A percentile compares a stretch with the other conserved stretches of the same genome.
Conservation (phyloP, 2,888 invertebrate species). For the Mimas tiliae region DNA sequence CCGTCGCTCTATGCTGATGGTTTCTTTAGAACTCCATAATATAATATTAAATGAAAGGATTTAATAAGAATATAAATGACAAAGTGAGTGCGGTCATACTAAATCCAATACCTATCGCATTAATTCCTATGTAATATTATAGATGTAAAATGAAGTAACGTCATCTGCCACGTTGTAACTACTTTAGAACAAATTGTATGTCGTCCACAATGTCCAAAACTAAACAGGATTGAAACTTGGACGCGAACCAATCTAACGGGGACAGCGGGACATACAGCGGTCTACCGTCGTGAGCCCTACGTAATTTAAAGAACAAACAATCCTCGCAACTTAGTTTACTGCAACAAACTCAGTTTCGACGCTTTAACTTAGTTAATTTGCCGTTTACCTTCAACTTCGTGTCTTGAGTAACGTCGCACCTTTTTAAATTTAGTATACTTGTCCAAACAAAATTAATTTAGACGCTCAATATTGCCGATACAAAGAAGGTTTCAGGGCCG, state of each 20-base stretch:
- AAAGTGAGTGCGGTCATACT: too few species aligned
- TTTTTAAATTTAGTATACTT: slow-evolving; percentile 38
- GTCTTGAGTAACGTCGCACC: slow-evolving; percentile 29
- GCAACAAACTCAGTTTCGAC: slow-evolving; percentile 61
- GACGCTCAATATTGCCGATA: slow-evolving; percentile 42
- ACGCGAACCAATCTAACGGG: slow-evolving; percentile 61
- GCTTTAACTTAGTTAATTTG: slow-evolving; percentile 61
- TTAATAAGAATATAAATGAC: too few species aligned
- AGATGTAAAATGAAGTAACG: not conserved
- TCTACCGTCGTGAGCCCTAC: slow-evolving; percentile 57
- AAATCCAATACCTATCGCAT: too few species aligned
- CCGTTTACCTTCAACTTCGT: slow-evolving; percentile 43
- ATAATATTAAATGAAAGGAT: too few species aligned
- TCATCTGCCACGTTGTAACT: slow-evolving; percentile 1
- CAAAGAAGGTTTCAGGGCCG: slow-evolving; percentile 38
- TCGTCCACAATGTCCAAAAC: slow-evolving; percentile 53
- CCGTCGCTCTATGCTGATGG: too few species aligned
- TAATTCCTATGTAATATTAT: too few species aligned
- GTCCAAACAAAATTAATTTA: slow-evolving; percentile 43
- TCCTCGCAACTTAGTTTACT: slow-evolving; percentile 55
- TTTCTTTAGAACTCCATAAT: too few species aligned
- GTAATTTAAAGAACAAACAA: slow-evolving; percentile 76
- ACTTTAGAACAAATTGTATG: slow-evolving; percentile 49
- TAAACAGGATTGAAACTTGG: slow-evolving; percentile 69
- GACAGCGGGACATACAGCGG: slow-evolving; percentile 58